Percentiles rank a stretch among this genome's conserved stretches.
Conservation (phyloP, 2,797 vertebrate genomes). For the Emydoidea blandingii region DNA sequence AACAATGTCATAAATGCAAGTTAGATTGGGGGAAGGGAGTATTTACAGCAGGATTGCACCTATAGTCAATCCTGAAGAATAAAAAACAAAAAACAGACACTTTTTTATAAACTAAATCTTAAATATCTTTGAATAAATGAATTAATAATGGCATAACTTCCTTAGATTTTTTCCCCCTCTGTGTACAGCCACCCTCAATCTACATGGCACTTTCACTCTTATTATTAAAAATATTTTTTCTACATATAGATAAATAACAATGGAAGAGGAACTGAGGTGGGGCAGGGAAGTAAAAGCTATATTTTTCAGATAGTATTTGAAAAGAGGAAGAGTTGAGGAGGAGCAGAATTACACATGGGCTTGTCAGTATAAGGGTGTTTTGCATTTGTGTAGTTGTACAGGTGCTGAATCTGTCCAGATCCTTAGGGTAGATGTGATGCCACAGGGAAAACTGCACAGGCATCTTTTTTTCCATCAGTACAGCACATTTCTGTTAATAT, state of each 20-base stretch:
- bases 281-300: not conserved
- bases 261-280: not conserved
- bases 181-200: not conserved
- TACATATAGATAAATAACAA: not conserved
- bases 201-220: not conserved
- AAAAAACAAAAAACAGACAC: not conserved
- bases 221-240: not conserved
- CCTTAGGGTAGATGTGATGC: no score
- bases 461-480: no score
- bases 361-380: not conserved
- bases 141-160: not conserved
- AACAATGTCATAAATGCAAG: not conserved
- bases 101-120: not conserved
- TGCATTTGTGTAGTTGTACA: not conserved
- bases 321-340: not conserved
- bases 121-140: not conserved
- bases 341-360: not conserved
- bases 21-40: not conserved
- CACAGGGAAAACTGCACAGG: no score
- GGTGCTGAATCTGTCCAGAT: no score
- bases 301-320: not conserved
- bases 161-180: not conserved
- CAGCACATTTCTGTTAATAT: no score
- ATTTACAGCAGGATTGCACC: not conserved
- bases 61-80: not conserved